A percentile compares a stretch with the other conserved stretches of the same genome.
These are phyloP conservation scores for Trachymyrmex cornetzi DNA, from an alignment of 1,140 invertebrate genomes.

Conservation along the genomic window DNA sequence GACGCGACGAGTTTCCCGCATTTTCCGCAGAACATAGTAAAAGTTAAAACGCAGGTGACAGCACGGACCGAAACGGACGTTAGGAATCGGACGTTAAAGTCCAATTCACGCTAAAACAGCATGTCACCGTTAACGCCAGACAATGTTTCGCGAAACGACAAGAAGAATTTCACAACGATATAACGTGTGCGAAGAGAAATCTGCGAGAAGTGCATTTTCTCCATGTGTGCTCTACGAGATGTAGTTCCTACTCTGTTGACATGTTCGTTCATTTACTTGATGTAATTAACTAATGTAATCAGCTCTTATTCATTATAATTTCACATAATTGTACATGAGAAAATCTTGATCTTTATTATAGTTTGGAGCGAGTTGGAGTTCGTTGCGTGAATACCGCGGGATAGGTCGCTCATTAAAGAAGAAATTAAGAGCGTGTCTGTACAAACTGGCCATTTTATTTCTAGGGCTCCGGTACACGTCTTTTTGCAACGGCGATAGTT, in stretches of 20 bases:
- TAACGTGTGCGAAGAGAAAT: conserved; percentile 38
- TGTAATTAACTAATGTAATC: conserved; percentile 33
- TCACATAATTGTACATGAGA: neutral
- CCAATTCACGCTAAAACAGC: conserved; percentile 45
- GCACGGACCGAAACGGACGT: neutral
- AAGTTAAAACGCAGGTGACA: conserved; percentile 41
- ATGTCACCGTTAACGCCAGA: conserved; percentile 33
- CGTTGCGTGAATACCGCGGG: too few species aligned
- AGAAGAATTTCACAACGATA: conserved; percentile 45
- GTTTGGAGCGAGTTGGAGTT: too few species aligned
- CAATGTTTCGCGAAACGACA: conserved; percentile 24
- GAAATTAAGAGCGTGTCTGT: too few species aligned
- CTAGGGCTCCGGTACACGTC: too few species aligned
- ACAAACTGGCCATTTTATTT: too few species aligned
- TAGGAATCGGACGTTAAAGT: conserved; percentile 50
- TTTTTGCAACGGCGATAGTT: too few species aligned
- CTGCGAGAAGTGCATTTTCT: conserved; percentile 1
- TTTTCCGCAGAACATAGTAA: conserved; percentile 24
- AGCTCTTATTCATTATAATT: conserved; percentile 7
- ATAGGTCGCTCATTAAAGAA: too few species aligned
- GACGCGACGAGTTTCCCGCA: conserved; percentile 15
- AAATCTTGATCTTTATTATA: neutral
- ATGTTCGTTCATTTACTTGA: conserved; percentile 2
- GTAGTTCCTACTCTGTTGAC: neutral
- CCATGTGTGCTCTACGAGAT: neutral